Conservation (phyloP, 2,113 vertebrate species). For the Perca fluviatilis region DNA sequence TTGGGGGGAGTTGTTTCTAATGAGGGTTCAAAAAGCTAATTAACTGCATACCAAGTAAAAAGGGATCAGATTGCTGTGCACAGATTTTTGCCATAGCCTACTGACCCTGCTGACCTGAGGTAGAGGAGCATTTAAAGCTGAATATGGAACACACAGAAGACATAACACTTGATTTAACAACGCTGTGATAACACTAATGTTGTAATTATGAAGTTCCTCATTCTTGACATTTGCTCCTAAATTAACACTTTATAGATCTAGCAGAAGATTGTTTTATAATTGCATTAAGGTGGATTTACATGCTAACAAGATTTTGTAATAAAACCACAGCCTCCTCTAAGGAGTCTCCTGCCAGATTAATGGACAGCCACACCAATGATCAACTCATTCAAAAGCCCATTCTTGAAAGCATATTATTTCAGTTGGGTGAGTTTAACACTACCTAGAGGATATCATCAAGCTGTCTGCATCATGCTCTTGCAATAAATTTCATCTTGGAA, state of each 20-base stretch:
- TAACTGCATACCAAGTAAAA: slow-evolving; percentile 80
- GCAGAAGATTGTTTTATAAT: neutral
- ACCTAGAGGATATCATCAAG: slow-evolving; percentile 3
- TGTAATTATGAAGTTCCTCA: neutral
- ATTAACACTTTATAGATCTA: neutral
- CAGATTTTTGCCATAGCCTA: slow-evolving; percentile 44
- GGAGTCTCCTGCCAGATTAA: neutral
- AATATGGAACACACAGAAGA: neutral
- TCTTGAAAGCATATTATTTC: slow-evolving; percentile 15
- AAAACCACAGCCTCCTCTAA: neutral
- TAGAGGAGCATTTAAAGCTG: slow-evolving; percentile 9
- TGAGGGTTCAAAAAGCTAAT: slow-evolving; percentile 81
- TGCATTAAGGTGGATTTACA: neutral
- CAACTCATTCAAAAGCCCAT: neutral
- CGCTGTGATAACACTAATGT: neutral
- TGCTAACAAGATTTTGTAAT: slow-evolving; percentile 8
- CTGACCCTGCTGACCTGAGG: slow-evolving; percentile 52
- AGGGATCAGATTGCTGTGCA: slow-evolving; percentile 67
- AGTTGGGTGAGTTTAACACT: slow-evolving; percentile 12
- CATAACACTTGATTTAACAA: neutral
- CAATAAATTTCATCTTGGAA: neutral
- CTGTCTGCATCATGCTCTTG: neutral
- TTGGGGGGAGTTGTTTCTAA: slow-evolving; percentile 64
- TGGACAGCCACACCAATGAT: slow-evolving; percentile 3
- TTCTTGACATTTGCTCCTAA: neutral